Base-by-base conservation (phyloP, 2,797 vertebrate species). In the Poecilia wingei region DNA sequence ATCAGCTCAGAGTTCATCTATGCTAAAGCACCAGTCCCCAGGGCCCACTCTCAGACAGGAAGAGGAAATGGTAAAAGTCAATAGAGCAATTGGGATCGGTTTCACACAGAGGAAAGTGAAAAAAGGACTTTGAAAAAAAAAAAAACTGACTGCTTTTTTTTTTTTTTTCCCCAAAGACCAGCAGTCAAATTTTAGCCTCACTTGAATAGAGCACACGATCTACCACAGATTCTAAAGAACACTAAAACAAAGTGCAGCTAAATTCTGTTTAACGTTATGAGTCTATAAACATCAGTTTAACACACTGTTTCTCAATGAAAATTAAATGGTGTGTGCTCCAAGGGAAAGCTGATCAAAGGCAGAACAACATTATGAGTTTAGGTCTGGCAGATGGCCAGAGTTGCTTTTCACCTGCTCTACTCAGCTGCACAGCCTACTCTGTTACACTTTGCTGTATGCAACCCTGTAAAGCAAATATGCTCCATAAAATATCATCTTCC, bases 61-160 rank as follows among this genome's bases (percentile, higher is more conserved):
- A 93, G 85, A 90, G 91, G 90, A 94, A 93, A 89, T 81, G 87
- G 87, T 93, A 92, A 80, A 90, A 86, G 87, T 86, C 92, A 92
- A 93, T 88, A 85, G 66, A 94, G 94, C 91, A 93, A 92, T 84
- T 82, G 87, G 90, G 90, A 91, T 91, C 91, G 66, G 86, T 88
- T 93, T 93, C 90, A 89, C 85, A 84, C 79, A 84, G 76, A 77
- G 85, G 70, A 79, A 76, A 46, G 77, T 64, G 87, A 14, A 59
- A 82, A 79, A 82, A 70, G 69, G 71, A 86, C 88, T 90, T 75
- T 86, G 86, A 77, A 61, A n/a, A 6, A 86, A 6, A 86, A 87
- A 7, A 85, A 87, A 84, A 86, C 82, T 87, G 88, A 87, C 87
- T 89, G 87, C 82, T 82, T 88, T 86, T 79, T 85, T 80, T 7